A percentile compares a stretch with the other conserved stretches of the same genome.
These are phyloP conservation scores for Macaca nemestrina DNA, from an alignment of 2,113 vertebrate genomes.

Conservation along the genomic window DNA sequence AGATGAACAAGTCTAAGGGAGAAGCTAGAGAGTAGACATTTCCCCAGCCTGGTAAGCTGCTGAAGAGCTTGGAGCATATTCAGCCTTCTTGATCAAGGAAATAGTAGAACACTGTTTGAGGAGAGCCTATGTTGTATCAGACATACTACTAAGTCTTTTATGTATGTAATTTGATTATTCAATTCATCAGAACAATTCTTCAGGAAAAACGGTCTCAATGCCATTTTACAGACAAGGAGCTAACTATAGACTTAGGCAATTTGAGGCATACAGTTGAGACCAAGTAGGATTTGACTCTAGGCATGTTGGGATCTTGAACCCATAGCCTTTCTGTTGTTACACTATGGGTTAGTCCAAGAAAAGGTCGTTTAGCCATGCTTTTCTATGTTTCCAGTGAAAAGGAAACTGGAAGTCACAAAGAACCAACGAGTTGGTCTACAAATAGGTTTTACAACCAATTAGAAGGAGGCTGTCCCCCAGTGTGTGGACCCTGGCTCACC, in stretches of 20 bases:
- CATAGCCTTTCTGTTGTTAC: background rate
- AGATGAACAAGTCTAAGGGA: background rate
- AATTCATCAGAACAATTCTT: background rate
- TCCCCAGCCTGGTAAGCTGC: background rate
- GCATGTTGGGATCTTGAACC: background rate
- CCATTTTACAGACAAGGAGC: background rate
- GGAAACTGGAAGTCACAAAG: background rate
- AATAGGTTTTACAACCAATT: background rate
- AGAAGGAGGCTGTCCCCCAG: background rate
- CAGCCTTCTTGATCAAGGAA: background rate
- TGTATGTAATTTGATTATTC: background rate
- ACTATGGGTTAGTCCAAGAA: background rate
- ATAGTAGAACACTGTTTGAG: background rate
- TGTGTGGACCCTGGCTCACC: background rate
- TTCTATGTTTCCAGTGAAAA: background rate
- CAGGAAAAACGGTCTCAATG: background rate
- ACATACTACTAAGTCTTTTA: background rate
- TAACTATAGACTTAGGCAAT: background rate
- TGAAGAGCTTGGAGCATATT: background rate
- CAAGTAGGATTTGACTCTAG: background rate
- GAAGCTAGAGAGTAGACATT: background rate
- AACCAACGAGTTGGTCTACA: background rate
- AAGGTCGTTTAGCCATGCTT: background rate
- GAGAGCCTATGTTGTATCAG: background rate
- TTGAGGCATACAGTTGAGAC: background rate